These are phyloP conservation scores for Aphyosemion australe DNA, from an alignment of 2,113 vertebrate genomes.

Conservation along the genomic window DNA sequence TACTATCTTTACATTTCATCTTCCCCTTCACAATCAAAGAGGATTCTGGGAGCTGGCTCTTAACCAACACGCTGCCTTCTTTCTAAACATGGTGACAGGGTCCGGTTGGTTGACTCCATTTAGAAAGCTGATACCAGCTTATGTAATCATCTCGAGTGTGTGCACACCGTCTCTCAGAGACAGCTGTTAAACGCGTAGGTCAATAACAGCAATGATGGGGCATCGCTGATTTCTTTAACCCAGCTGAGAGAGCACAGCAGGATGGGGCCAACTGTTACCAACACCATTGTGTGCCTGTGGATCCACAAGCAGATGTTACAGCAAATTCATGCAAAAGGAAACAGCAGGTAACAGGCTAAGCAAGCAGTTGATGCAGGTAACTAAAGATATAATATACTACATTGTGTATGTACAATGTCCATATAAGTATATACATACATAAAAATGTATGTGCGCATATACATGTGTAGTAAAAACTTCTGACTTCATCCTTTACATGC, in stretches of 20 bases:
- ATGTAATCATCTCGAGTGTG: constrained; percentile 26
- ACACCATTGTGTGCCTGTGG: neutral
- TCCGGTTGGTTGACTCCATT: constrained; percentile 14
- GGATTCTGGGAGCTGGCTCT: neutral
- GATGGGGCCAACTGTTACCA: neutral
- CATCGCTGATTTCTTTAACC: constrained; percentile 36
- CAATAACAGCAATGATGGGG: constrained; percentile 6
- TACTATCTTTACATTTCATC: constrained; percentile 2
- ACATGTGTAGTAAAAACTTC: too few species aligned
- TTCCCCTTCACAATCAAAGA: neutral
- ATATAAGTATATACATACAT: too few species aligned
- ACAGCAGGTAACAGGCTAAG: neutral
- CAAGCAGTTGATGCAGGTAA: neutral
- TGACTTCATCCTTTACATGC: neutral
- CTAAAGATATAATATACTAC: neutral
- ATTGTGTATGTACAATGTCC: too few species aligned
- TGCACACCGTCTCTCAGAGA: neutral
- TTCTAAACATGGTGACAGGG: constrained; percentile 32
- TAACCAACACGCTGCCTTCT: neutral
- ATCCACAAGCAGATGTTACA: neutral
- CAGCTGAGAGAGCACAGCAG: neutral
- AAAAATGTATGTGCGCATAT: too few species aligned
- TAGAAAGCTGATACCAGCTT: constrained; percentile 40
- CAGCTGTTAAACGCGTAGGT: neutral
- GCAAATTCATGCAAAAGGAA: neutral